Evolutionary conservation across 2,797 vertebrate genomes (phyloP).

Genomic region (Bradypus variegatus): DNA sequence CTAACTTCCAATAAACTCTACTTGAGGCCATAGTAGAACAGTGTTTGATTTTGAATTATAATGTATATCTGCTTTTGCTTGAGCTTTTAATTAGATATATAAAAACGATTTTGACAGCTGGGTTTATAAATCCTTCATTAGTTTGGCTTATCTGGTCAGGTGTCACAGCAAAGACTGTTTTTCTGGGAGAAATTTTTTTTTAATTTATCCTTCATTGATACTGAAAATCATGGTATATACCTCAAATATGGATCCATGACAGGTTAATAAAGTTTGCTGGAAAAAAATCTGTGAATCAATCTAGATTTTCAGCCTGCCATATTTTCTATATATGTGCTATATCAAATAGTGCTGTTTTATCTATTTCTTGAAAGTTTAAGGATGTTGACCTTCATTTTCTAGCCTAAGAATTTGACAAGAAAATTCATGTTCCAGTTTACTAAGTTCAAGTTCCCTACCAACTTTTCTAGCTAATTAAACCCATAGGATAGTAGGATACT

Average conservation of each 20-base stretch:
- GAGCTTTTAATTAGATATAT: constrained; percentile 6
- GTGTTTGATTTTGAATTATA: constrained; percentile 63
- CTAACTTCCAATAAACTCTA: constrained; percentile 81
- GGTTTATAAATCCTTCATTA: neutral
- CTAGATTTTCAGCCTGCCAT: neutral
- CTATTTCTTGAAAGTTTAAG: neutral
- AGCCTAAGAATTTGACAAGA: constrained; percentile 7
- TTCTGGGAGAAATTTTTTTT: neutral
- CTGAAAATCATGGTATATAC: neutral
- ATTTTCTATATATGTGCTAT: neutral
- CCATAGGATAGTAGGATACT: neutral
- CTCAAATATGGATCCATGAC: neutral
- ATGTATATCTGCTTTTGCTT: constrained; percentile 34
- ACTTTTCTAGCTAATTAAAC: neutral
- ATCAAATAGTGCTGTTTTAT: neutral
- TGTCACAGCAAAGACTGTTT: neutral
- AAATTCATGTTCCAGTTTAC: neutral
- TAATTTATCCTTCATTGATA: neutral
- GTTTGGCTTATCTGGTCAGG: neutral
- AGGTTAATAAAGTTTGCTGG: constrained; percentile 11
- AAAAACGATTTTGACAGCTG: constrained; percentile 4
- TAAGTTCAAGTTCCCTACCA: neutral
- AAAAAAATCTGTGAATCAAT: neutral
- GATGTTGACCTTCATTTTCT: constrained; percentile 30
- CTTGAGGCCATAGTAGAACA: constrained; percentile 67